Percentiles rank a stretch among this genome's conserved stretches.
phyloP scores from a whole-genome alignment of 2,797 vertebrate species.

The Enteromius afrohamiltoni region DNA sequence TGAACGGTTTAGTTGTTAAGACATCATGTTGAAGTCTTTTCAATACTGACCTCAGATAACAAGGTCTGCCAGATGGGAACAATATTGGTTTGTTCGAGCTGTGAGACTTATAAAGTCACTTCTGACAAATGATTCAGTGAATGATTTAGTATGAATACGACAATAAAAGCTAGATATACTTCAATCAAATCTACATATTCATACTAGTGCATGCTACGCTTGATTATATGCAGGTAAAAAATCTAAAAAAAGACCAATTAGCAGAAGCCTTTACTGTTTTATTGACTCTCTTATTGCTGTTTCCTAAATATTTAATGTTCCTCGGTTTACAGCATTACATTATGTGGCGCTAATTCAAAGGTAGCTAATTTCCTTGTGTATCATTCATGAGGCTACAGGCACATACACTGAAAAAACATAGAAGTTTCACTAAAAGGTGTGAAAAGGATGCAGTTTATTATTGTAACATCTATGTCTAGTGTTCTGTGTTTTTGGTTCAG shows the following conservation, averaged over 20 bases:
- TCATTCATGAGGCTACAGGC: slow-evolving; percentile 50
- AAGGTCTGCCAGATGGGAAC: neutral
- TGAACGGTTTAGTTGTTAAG: neutral
- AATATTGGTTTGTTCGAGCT: neutral
- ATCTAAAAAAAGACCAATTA: slow-evolving; percentile 17
- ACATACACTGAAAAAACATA: slow-evolving; percentile 22
- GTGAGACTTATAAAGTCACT: neutral
- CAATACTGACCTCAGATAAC: slow-evolving; percentile 18
- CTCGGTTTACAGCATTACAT: slow-evolving; percentile 17
- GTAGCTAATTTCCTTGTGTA: slow-evolving; percentile 44
- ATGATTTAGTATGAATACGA: neutral
- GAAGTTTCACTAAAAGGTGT: neutral
- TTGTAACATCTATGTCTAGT: too few relatives aligned
- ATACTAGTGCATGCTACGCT: neutral
- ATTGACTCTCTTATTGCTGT: slow-evolving; percentile 34
- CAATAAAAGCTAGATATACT: neutral
- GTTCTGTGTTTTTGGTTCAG: too few relatives aligned
- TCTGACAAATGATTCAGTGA: neutral
- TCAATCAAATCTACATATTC: neutral
- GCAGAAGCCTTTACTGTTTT: slow-evolving; percentile 26
- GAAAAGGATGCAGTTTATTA: neutral
- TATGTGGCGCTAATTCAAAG: slow-evolving; percentile 25
- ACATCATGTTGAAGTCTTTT: slow-evolving; percentile 8
- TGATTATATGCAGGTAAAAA: neutral
- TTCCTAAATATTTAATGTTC: slow-evolving; percentile 51